Evolutionary conservation across 2,888 invertebrate species (phyloP), one percentile per base, ranked within the genome.

Genomic region (Imbricaverruca yamaguchii): DNA sequence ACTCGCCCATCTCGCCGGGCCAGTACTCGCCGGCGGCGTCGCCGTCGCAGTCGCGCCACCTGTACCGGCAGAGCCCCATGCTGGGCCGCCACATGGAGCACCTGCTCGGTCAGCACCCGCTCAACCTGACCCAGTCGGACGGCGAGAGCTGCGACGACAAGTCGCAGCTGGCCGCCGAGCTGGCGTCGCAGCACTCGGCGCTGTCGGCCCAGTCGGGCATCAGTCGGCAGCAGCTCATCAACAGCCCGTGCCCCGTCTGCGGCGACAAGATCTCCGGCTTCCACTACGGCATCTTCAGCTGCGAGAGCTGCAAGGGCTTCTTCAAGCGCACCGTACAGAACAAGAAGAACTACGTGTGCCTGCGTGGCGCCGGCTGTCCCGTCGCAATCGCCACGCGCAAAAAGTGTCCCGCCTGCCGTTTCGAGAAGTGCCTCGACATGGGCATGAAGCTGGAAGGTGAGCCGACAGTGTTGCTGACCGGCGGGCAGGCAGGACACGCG

Each of bases 291-390:
- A 97, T 97, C 85, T 97, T 97, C 89, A 97, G 96, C 18, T 98
- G 98, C 89, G 98, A 98, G 87, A 96, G 96, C 39, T 98, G 98
- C 88, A 98, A 98, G 88, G 97, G 97, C 4, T 98, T 98, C 89
- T 98, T 98, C 89, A 98, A 98, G 88, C 90, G 98, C 83, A 98
- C 97, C 39, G 97, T 98, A n/a, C 98, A 98, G 89, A 98, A 98
- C 87, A 92, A 97, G 85, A 98, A 98, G 89, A 95, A 96, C 87
- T 98, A 97, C 88, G 94, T 96, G 86, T 98, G 98, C 87, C 89
- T 94, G 80, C 90, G 96, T 56, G 96, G 96, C 2, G 95, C 95
- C 0, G 92, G 92, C 85, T 98, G 98, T 88, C 94, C 94, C 55
- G 95, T 98, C 18, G 95, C 95, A 13, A 94, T 96, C 67, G 93